Evolutionary conservation across 2,113 vertebrate genomes (phyloP).

Genomic region (Xyrauchen texanus): DNA sequence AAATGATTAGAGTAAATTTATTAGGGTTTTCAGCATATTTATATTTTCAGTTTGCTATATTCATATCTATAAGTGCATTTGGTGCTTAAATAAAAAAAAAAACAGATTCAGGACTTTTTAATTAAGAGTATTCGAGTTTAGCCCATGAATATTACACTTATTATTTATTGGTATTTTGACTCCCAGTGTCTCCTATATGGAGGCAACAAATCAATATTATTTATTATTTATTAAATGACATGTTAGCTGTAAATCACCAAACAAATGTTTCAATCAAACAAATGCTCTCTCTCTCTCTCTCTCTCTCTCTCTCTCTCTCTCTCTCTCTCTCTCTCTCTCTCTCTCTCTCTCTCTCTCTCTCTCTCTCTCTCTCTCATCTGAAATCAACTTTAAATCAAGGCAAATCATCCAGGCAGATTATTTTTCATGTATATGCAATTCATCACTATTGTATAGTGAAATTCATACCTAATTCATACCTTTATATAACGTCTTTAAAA

Average conservation of each 20-base stretch:
- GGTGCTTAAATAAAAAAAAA: background rate
- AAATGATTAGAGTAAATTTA: too few species aligned
- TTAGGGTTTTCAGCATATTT: too few species aligned
- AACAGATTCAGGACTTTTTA: constrained; percentile 12
- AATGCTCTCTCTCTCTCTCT: background rate
- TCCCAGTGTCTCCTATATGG: constrained; percentile 20
- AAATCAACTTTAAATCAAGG: constrained; percentile 2
- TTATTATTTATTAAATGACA: constrained; percentile 36
- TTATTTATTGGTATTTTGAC: constrained; percentile 45
- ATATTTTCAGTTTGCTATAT: too few species aligned
- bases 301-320: background rate
- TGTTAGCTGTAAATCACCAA: constrained; percentile 31
- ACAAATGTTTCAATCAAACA: too few species aligned
- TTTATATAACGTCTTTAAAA: constrained; percentile 4
- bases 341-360: background rate
- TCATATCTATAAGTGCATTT: too few species aligned
- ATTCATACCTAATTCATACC: constrained; percentile 19
- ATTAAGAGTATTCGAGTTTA: constrained; percentile 34
- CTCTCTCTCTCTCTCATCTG: background rate
- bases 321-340: background rate
- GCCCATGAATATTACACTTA: constrained; percentile 39
- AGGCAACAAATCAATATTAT: constrained; percentile 1
- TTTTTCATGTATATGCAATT: constrained; percentile 22
- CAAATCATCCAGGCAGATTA: background rate
- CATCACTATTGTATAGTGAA: constrained; percentile 3